A percentile compares a stretch with the other conserved stretches of the same genome.
Evolutionary conservation across 2,888 invertebrate genomes (phyloP).

Genomic region (Eilema caniola): DNA sequence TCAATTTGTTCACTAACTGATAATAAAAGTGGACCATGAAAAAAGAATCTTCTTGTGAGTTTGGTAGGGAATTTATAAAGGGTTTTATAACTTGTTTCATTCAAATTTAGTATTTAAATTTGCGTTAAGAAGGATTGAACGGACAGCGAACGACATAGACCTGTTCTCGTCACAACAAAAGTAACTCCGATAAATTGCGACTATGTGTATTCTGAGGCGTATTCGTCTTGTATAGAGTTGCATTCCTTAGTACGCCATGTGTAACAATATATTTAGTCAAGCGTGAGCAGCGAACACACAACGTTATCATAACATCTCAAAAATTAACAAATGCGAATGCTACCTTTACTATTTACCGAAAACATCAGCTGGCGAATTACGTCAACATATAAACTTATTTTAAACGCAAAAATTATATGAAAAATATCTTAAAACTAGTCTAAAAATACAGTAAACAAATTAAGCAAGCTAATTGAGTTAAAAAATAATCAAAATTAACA

Average conservation of each 20-base stretch:
- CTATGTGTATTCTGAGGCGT: slow-evolving; percentile 39
- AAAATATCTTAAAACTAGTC: slow-evolving; percentile 31
- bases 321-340: slow-evolving; percentile 37
- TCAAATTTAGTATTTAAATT: background rate
- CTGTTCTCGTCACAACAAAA: slow-evolving; percentile 40
- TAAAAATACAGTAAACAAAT: slow-evolving; percentile 23
- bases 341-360: slow-evolving; percentile 63
- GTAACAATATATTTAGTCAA: slow-evolving; percentile 69
- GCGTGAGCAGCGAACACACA: slow-evolving; percentile 60
- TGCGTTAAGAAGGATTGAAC: slow-evolving; percentile 18
- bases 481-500: slow-evolving; percentile 66
- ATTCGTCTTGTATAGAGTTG: slow-evolving; percentile 45
- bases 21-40: background rate
- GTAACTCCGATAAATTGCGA: slow-evolving; percentile 40
- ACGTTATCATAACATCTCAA: slow-evolving; percentile 58
- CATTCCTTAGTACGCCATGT: slow-evolving; percentile 72
- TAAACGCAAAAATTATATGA: slow-evolving; percentile 32
- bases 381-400: slow-evolving; percentile 57
- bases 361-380: slow-evolving; percentile 75
- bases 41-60: background rate
- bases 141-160: slow-evolving; percentile 21
- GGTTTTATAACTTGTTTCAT: background rate
- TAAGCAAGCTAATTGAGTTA: slow-evolving; percentile 38
- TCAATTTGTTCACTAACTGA: slow-evolving; percentile 48
- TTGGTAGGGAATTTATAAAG: background rate